A percentile compares a stretch with the other conserved stretches of the same genome.
phyloP scores from a whole-genome alignment of 2,113 vertebrate genomes.

The Monopterus albus region DNA sequence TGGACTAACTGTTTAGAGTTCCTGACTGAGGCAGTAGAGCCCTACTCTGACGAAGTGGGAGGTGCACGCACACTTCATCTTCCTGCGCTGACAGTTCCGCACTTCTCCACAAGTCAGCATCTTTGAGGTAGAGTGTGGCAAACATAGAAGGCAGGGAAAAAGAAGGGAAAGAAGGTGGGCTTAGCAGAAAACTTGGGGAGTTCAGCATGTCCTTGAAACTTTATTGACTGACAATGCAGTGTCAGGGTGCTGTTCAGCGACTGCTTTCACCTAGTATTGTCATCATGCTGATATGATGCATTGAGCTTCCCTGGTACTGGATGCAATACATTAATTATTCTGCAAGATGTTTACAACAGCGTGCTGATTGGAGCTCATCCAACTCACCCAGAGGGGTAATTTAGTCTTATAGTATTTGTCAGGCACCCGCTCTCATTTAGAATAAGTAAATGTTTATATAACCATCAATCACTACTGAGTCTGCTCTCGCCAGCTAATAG shows the following conservation, averaged over 20 bases:
- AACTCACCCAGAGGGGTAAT: conserved; percentile 45
- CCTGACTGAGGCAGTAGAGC: conserved; percentile 53
- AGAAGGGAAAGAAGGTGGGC: conserved; percentile 30
- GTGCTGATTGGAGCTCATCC: conserved; percentile 61
- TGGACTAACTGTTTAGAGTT: conserved; percentile 75
- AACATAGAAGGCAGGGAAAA: conserved; percentile 51
- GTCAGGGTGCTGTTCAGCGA: conserved; percentile 29
- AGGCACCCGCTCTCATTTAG: conserved; percentile 46
- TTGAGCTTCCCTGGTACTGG: not conserved
- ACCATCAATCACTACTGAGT: conserved; percentile 46
- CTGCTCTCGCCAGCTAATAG: conserved; percentile 27
- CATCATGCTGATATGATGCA: conserved; percentile 38
- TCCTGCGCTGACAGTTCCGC: conserved; percentile 65
- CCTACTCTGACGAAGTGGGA: conserved; percentile 63
- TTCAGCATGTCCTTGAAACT: conserved; percentile 73
- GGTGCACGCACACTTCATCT: conserved; percentile 73
- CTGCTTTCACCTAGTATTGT: conserved; percentile 43
- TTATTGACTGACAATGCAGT: conserved; percentile 57
- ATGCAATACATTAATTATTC: conserved; percentile 42
- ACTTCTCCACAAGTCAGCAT: conserved; percentile 77
- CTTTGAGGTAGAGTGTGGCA: conserved; percentile 66
- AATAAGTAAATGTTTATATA: conserved; percentile 63
- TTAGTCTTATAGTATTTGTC: conserved; percentile 55
- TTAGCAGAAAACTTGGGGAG: conserved; percentile 45
- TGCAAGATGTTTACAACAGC: conserved; percentile 34